Conservation (phyloP, 2,797 vertebrate genomes). For the Gallirallus australis region DNA sequence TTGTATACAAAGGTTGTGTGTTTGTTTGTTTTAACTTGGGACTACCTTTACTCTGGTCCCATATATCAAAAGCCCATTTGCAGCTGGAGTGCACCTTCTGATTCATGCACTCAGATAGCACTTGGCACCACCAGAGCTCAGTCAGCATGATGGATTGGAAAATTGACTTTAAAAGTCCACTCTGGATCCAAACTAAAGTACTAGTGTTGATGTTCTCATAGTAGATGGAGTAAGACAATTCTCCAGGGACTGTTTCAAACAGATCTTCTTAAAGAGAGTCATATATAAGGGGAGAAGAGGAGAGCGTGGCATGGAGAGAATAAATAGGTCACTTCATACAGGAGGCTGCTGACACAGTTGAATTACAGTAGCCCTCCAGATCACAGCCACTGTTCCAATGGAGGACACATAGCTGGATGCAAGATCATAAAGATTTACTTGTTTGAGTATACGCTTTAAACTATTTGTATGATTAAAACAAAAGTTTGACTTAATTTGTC, state of each 20-base stretch:
- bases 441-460: background rate
- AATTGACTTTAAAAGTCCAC: background rate
- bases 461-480: background rate
- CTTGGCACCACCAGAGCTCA: background rate
- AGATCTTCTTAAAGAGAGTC: background rate
- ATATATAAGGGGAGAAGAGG: background rate
- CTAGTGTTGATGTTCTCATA: background rate
- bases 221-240: background rate
- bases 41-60: background rate
- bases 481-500: background rate
- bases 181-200: background rate
- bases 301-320: background rate
- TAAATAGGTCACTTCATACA: background rate
- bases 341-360: background rate
- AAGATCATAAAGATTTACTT: background rate
- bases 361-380: background rate
- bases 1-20: background rate
- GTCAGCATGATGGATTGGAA: background rate
- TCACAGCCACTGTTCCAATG: background rate
- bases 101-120: background rate
- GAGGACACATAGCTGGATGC: accelerated
- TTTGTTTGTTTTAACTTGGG: background rate
- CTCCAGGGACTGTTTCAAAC: background rate
- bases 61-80: background rate
- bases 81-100: background rate